phyloP scores from a whole-genome alignment of 2,797 vertebrate species.

The Hydrolagus colliei region DNA sequence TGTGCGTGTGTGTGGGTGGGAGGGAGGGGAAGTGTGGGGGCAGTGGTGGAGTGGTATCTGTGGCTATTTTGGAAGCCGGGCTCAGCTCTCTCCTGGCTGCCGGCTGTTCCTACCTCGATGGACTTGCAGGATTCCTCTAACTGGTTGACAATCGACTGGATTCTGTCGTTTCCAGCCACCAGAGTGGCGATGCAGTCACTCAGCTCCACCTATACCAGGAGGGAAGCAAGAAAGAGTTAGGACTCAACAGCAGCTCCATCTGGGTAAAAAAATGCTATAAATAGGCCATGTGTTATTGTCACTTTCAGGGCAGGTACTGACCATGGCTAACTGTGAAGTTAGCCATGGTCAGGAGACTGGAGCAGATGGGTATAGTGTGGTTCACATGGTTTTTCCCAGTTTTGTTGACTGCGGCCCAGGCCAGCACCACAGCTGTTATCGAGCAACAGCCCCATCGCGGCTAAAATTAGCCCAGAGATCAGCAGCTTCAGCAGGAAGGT shows the following conservation, averaged over 20 bases:
- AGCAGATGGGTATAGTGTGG: no score
- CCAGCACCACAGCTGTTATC: neutral
- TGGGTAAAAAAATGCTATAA: no score
- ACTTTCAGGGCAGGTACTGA: no score
- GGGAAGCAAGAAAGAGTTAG: no score
- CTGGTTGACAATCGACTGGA: conserved; percentile 82
- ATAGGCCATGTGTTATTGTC: no score
- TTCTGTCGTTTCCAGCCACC: conserved; percentile 76
- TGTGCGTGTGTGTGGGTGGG: no score
- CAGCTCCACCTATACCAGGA: conserved; percentile 60
- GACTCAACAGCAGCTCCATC: no score
- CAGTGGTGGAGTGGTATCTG: neutral
- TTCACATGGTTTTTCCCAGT: no score
- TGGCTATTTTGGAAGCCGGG: neutral
- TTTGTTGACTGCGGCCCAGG: neutral
- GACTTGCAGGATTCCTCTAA: conserved; percentile 77
- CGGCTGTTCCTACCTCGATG: conserved; percentile 59
- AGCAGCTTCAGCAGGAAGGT: conserved; percentile 1
- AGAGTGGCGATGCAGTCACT: conserved; percentile 85
- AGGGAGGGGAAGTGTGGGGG: neutral
- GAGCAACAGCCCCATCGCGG: neutral
- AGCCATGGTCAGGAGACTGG: no score
- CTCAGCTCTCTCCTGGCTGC: neutral
- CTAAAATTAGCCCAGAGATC: conserved; percentile 26
- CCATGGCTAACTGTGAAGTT: no score